phyloP scores from a whole-genome alignment of 2,888 invertebrate genomes.

The Microctonus brassicae region DNA sequence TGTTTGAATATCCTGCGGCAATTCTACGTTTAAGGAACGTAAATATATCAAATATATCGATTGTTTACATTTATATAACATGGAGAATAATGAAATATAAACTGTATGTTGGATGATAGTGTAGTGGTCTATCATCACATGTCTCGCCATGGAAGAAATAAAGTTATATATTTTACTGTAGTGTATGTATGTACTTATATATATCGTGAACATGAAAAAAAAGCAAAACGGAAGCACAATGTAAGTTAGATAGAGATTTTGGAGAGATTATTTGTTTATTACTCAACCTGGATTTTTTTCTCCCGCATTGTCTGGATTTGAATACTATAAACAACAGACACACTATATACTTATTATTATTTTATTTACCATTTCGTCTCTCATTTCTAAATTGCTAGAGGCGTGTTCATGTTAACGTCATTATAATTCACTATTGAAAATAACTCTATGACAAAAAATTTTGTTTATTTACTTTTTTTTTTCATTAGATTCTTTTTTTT shows the following conservation, averaged over 20 bases:
- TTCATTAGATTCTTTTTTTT: neutral
- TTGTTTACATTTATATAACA: too few relatives aligned
- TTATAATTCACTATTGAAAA: neutral
- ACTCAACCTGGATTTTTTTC: conserved; percentile 17
- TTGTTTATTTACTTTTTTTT: neutral
- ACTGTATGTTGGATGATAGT: neutral
- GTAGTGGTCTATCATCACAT: neutral
- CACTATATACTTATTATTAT: neutral
- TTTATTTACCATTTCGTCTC: neutral
- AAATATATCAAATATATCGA: neutral
- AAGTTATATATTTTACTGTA: too few relatives aligned
- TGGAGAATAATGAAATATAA: neutral
- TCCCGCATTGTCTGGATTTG: neutral
- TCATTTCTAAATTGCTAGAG: neutral
- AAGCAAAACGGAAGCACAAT: neutral
- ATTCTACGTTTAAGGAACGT: neutral
- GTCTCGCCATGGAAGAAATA: too few relatives aligned
- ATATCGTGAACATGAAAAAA: too few relatives aligned
- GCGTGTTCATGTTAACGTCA: neutral
- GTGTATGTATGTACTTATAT: too few relatives aligned
- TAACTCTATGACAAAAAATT: neutral
- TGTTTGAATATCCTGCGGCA: neutral
- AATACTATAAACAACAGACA: neutral
- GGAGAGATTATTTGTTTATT: too few relatives aligned
- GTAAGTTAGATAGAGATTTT: neutral